Evolutionary conservation across 2,888 invertebrate species (phyloP).

Genomic region (Calliphora vomitoria): DNA sequence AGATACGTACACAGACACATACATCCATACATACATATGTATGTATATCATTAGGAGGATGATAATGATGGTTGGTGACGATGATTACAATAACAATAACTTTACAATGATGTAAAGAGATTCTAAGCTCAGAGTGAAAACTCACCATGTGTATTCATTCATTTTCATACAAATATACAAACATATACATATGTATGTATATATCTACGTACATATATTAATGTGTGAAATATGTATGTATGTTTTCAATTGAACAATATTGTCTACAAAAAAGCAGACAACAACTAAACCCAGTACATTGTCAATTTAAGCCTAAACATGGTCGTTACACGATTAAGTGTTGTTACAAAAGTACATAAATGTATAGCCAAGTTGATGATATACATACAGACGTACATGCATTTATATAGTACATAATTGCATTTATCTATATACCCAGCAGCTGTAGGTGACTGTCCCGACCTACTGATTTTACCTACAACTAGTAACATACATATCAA

Average conservation of each 20-base stretch:
- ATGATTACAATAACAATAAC: conserved; percentile 50
- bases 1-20: background rate
- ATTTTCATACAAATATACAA: background rate
- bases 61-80: conserved; percentile 19
- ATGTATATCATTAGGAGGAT: conserved; percentile 39
- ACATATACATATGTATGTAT: background rate
- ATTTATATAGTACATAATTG: background rate
- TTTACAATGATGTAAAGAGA: conserved; percentile 44
- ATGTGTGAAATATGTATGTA: conserved; percentile 21
- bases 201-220: background rate
- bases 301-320: conserved; percentile 71
- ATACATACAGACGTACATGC: background rate
- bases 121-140: conserved; percentile 22
- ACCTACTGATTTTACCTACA: too few species aligned
- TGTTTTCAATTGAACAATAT: conserved; percentile 60
- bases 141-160: too few species aligned
- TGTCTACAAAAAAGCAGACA: conserved; percentile 34
- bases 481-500: too few species aligned
- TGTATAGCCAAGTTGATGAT: conserved; percentile 9
- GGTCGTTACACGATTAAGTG: conserved; percentile 64
- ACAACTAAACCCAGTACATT: conserved; percentile 55
- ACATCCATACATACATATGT: conserved; percentile 35
- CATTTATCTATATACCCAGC: too few species aligned
- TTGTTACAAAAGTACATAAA: conserved; percentile 26
- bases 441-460: too few species aligned